These are phyloP conservation scores for Priocnemis perturbator DNA, from an alignment of 2,888 invertebrate species.

Conservation along the genomic window DNA sequence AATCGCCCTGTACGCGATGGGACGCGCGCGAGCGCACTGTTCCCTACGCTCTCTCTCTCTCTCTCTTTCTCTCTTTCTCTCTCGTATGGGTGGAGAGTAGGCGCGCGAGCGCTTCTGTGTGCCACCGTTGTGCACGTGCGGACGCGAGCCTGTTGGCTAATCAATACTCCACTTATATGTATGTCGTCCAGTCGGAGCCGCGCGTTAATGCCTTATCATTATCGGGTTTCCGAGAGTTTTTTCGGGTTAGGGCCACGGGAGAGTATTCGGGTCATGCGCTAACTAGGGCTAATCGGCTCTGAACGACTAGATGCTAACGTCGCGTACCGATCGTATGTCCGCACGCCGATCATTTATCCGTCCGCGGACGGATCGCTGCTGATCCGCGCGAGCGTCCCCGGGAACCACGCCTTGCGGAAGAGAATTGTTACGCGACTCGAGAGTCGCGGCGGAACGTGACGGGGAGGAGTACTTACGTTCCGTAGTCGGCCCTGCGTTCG, in stretches of 20 bases:
- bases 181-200: conserved; percentile 42
- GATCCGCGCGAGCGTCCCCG: too few species aligned
- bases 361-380: too few species aligned
- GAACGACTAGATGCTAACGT: too few species aligned
- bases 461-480: conserved; percentile 63
- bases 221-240: conserved; percentile 52
- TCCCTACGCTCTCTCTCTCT: background rate
- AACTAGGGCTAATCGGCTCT: conserved; percentile 9
- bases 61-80: too few species aligned
- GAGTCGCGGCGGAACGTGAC: too few species aligned
- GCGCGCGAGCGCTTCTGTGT: background rate
- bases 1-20: too few species aligned
- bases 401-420: too few species aligned
- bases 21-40: too few species aligned
- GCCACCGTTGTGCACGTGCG: background rate
- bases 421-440: too few species aligned
- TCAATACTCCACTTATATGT: conserved; percentile 63
- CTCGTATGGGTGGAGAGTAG: background rate
- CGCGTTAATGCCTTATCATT: conserved; percentile 60
- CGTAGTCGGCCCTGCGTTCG: conserved; percentile 67
- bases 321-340: too few species aligned
- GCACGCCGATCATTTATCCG: too few species aligned
- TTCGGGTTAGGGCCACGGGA: conserved; percentile 27
- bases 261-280: conserved; percentile 37
- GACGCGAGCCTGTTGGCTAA: conserved; percentile 39